Conservation (phyloP, 2,113 vertebrate species). For the Halichoerus grypus region DNA sequence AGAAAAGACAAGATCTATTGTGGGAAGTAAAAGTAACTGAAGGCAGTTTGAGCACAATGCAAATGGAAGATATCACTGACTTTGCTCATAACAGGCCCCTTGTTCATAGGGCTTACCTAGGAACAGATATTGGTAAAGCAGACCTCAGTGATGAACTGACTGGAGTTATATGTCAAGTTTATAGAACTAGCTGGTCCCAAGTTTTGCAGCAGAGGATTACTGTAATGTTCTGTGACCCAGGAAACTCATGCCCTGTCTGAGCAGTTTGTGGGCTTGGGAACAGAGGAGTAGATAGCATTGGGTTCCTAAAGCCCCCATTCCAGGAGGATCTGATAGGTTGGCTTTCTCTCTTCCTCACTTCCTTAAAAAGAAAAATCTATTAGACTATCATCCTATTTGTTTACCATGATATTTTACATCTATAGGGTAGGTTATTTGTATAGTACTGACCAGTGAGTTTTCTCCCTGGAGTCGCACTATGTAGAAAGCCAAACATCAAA, state of each 20-base stretch:
- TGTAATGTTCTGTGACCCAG: neutral
- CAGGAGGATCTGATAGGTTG: neutral
- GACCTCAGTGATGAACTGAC: neutral
- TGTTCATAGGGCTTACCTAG: neutral
- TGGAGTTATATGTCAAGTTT: neutral
- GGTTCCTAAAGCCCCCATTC: neutral
- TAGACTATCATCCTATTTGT: constrained; percentile 19
- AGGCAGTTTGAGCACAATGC: neutral
- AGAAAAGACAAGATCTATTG: neutral
- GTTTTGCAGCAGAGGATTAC: constrained; percentile 28
- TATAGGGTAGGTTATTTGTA: neutral
- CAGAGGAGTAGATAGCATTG: neutral
- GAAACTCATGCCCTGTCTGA: neutral
- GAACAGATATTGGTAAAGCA: neutral
- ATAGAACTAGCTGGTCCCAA: neutral
- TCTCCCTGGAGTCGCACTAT: neutral
- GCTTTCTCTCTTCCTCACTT: neutral
- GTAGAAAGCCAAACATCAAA: constrained; percentile 24
- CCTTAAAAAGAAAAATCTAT: neutral
- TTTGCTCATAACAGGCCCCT: neutral
- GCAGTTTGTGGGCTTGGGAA: neutral
- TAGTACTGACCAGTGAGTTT: neutral
- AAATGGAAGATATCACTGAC: constrained; percentile 32
- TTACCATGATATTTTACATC: constrained; percentile 21
- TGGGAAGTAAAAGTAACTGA: constrained; percentile 24